Base-by-base conservation (phyloP, 1,140 invertebrate genomes). In the Amyelois transitella region DNA sequence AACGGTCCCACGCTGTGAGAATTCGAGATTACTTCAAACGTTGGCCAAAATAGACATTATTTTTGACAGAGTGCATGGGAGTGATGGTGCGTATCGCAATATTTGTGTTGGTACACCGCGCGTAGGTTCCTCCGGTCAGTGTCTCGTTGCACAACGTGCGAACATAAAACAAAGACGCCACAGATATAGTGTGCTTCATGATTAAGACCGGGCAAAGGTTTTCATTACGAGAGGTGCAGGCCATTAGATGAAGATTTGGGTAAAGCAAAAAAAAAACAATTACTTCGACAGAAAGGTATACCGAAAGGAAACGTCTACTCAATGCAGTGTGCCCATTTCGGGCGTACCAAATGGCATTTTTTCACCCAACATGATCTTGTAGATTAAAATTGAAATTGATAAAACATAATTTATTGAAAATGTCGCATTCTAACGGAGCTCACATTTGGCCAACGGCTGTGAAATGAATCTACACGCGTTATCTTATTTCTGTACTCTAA, bases 91-190 rank as follows among this genome's bases (percentile, higher is more conserved):
- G 32, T 55, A 58, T 45, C 53, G 57, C 58, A 62, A 53, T 43
- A 32, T 66, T 55, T 55, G 17, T 14, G 52, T 52, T 56, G 43
- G 38, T 48, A 54, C 51, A 55, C 24, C 55, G 51, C 21, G 53
- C 56, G 55, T 58, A 51, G 45, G 58, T 64, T 63, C 59, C 53
- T 48, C 53, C 53, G 61, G 66, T 61, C 62, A 66, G 43, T 64
- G 60, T 55, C 47, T 62, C 32, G 49, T 67, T 73, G 62, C 69
- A 47, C 64, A 69, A 72, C 56, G 22, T 21, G 18, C 45, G 6
- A 14, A 14, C 32, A 38, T 14, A 38, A 38, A 38, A 14, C 32
- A 38, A 14, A 14, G 12, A n/a, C n/a, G 2, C 2, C 6, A 38
- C 32, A 38, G n/a, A 38, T 38, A 38, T 8, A 38, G n/a, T 24